phyloP scores from a whole-genome alignment of 2,888 invertebrate genomes.

The Chouioia cunea region DNA sequence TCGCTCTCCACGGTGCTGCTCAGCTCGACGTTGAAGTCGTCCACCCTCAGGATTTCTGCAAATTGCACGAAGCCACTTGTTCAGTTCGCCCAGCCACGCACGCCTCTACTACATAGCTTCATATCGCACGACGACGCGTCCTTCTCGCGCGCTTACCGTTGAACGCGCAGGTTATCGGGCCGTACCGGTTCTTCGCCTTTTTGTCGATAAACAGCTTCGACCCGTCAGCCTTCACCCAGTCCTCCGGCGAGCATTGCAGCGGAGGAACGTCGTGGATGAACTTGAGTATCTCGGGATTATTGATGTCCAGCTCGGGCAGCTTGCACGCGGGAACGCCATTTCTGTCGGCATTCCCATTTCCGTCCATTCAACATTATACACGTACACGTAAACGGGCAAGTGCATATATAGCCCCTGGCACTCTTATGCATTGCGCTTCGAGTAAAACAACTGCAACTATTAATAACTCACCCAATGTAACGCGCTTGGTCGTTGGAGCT shows the following conservation, averaged over 20 bases:
- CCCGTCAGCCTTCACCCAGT: conserved; percentile 81
- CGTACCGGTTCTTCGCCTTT: conserved; percentile 67
- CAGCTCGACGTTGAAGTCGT: conserved; percentile 74
- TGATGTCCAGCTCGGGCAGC: conserved; percentile 76
- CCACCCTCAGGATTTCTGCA: conserved; percentile 78
- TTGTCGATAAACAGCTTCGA: conserved; percentile 71
- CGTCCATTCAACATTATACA: too few relatives aligned
- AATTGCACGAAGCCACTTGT: background rate
- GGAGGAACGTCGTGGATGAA: conserved; percentile 76
- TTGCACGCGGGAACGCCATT: conserved; percentile 71
- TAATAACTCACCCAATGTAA: conserved; percentile 52
- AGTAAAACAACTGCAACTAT: too few relatives aligned
- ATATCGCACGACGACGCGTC: too few relatives aligned
- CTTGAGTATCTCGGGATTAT: conserved; percentile 80
- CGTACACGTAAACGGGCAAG: too few relatives aligned
- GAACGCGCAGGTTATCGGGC: conserved; percentile 64
- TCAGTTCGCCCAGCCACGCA: too few relatives aligned
- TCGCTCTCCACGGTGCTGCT: conserved; percentile 72
- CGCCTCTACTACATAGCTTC: too few relatives aligned
- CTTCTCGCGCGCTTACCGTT: too few relatives aligned
- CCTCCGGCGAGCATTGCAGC: conserved; percentile 76
- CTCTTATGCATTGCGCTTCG: too few relatives aligned
- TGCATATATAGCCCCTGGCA: too few relatives aligned
- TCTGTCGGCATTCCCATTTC: conserved; percentile 50
- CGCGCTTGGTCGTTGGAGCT: conserved; percentile 54